These are phyloP conservation scores for Eupithecia pulchellata DNA, from an alignment of 2,888 invertebrate species.

Conservation along the genomic window DNA sequence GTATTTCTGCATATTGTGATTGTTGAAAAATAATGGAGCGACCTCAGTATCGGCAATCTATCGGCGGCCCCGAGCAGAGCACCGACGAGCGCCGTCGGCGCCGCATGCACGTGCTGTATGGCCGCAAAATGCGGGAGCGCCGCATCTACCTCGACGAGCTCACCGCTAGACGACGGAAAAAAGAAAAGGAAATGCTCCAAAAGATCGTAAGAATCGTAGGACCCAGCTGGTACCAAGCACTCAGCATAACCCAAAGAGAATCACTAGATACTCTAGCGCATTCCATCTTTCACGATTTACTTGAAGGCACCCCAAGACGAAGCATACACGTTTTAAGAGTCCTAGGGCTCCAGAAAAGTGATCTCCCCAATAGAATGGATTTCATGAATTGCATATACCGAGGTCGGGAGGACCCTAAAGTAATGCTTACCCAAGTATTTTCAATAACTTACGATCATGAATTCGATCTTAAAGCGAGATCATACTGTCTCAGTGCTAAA, in stretches of 20 bases:
- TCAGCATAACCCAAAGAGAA: slow-evolving; percentile 68
- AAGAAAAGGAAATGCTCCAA: slow-evolving; percentile 51
- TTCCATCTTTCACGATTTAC: slow-evolving; percentile 70
- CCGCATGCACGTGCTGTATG: slow-evolving; percentile 63
- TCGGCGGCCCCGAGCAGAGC: slow-evolving; percentile 50
- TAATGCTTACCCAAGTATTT: slow-evolving; percentile 72
- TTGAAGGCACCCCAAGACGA: slow-evolving; percentile 68
- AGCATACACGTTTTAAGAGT: slow-evolving; percentile 57
- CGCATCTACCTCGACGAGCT: slow-evolving; percentile 74
- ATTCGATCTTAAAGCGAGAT: slow-evolving; percentile 63
- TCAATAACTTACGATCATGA: slow-evolving; percentile 60
- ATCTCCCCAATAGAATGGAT: slow-evolving; percentile 61
- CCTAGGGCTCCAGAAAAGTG: slow-evolving; percentile 61
- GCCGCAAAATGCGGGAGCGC: slow-evolving; percentile 63
- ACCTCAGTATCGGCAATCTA: background rate
- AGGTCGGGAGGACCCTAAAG: slow-evolving; percentile 68
- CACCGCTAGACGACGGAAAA: slow-evolving; percentile 57
- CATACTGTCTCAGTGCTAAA: slow-evolving; percentile 67
- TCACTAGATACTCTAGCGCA: slow-evolving; percentile 63
- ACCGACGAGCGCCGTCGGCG: slow-evolving; percentile 54
- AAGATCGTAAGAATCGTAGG: slow-evolving; percentile 58
- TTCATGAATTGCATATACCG: slow-evolving; percentile 66
- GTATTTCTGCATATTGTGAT: background rate
- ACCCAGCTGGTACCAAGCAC: slow-evolving; percentile 75
- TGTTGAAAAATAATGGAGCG: background rate